phyloP scores from a whole-genome alignment of 2,888 invertebrate species.

The Tridacna gigas region DNA sequence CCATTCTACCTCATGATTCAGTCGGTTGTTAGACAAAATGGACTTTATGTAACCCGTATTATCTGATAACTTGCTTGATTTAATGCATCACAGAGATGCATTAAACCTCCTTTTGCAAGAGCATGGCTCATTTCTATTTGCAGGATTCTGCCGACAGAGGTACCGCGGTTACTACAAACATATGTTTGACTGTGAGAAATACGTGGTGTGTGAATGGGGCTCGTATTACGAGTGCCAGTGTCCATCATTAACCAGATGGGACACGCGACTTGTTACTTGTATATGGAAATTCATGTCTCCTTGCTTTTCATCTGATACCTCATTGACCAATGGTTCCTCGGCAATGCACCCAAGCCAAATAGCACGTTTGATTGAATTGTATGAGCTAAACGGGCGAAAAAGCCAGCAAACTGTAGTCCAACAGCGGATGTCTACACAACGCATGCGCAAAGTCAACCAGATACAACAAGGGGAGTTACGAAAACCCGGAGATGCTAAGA shows the following conservation, averaged over 20 bases:
- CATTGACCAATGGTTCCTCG: neutral
- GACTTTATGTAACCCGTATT: too few relatives aligned
- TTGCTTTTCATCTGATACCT: constrained; percentile 22
- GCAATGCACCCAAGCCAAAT: constrained; percentile 11
- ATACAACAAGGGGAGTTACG: neutral
- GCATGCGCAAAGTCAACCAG: neutral
- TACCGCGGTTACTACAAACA: constrained; percentile 53
- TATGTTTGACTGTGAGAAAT: constrained; percentile 38
- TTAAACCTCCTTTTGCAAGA: too few relatives aligned
- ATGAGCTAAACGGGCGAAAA: neutral
- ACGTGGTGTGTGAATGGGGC: constrained; percentile 57
- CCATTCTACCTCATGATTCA: too few relatives aligned
- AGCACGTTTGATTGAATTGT: constrained; percentile 9
- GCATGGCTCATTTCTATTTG: constrained; percentile 10
- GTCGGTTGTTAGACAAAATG: too few relatives aligned
- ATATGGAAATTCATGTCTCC: constrained; percentile 43
- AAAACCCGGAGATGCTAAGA: neutral
- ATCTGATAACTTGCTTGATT: too few relatives aligned
- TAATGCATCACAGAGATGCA: too few relatives aligned
- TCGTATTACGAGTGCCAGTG: constrained; percentile 45
- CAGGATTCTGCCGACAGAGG: constrained; percentile 44
- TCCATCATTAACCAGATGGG: constrained; percentile 48
- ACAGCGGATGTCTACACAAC: neutral
- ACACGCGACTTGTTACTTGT: constrained; percentile 33
- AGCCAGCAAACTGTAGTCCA: neutral